Conservation (phyloP, 2,113 vertebrate species). For the Pachyramphus minor region DNA sequence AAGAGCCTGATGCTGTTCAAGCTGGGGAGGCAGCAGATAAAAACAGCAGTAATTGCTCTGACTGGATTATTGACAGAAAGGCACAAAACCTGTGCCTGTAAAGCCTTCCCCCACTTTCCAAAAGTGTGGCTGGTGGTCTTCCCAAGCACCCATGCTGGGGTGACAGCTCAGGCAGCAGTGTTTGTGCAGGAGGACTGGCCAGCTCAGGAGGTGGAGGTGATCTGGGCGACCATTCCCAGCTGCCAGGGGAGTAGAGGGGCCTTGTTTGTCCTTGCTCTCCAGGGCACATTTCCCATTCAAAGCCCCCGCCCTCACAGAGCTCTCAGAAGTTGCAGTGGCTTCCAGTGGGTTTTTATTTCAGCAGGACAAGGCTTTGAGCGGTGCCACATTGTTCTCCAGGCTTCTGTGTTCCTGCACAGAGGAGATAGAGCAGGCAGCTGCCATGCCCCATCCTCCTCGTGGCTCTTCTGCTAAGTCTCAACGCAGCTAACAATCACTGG, state of each 20-base stretch:
- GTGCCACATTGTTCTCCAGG: not conserved
- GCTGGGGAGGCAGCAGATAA: not conserved
- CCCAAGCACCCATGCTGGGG: fast-evolving
- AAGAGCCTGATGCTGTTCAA: not conserved
- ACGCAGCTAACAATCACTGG: not conserved
- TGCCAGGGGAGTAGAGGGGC: not conserved
- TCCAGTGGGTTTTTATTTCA: not conserved
- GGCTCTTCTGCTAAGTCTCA: not conserved
- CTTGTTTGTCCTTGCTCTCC: not conserved
- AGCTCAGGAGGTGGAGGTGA: fast-evolving
- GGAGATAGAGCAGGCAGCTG: slow-evolving; percentile 22
- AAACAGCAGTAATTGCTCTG: not conserved
- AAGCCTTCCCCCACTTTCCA: not conserved
- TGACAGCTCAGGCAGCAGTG: not conserved
- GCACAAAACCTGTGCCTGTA: not conserved
- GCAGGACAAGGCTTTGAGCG: not conserved
- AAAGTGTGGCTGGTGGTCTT: not conserved
- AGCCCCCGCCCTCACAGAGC: not conserved
- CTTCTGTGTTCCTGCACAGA: not conserved
- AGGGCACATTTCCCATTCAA: not conserved
- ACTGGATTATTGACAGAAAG: not conserved
- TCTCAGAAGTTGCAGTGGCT: not conserved
- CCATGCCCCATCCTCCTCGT: not conserved
- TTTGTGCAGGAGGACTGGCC: not conserved
- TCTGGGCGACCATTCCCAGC: not conserved